Evolutionary conservation across 1,140 invertebrate genomes (phyloP).

Genomic region (Polypedilum pembai): DNA sequence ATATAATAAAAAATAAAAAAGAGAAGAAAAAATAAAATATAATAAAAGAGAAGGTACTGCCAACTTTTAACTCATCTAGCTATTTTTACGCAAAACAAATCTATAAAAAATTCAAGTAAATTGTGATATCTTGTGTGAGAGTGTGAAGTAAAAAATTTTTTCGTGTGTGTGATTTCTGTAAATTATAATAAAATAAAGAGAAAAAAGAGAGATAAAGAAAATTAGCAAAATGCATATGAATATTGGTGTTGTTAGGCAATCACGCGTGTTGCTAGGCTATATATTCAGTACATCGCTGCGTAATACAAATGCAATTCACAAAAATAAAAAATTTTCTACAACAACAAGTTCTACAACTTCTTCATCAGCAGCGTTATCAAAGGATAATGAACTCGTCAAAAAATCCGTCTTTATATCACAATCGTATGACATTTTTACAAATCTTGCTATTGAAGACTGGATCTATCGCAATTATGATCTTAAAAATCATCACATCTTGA

Average conservation of each 20-base stretch:
- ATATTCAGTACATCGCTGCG: neutral
- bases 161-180: neutral
- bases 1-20: neutral
- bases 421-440: slow-evolving; percentile 80
- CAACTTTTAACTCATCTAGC: neutral
- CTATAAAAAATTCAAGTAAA: neutral
- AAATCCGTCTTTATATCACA: slow-evolving; percentile 89
- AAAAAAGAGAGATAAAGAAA: neutral
- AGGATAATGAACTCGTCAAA: slow-evolving; percentile 48
- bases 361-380: neutral
- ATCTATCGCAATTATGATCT: slow-evolving; percentile 81
- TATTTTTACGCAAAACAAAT: neutral
- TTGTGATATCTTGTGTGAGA: slow-evolving; percentile 10
- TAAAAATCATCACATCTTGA: slow-evolving; percentile 67
- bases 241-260: neutral
- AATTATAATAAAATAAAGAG: neutral
- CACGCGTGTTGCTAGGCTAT: neutral
- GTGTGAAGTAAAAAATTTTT: neutral
- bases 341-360: neutral
- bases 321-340: slow-evolving; percentile 1
- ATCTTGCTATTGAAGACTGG: slow-evolving; percentile 92
- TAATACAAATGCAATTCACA: neutral
- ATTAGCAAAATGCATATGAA: neutral
- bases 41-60: neutral
- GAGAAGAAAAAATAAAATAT: neutral